Percentiles rank a stretch among this genome's conserved stretches.
Conservation (phyloP, 2,113 vertebrate genomes). For the Mesitornis unicolor region DNA sequence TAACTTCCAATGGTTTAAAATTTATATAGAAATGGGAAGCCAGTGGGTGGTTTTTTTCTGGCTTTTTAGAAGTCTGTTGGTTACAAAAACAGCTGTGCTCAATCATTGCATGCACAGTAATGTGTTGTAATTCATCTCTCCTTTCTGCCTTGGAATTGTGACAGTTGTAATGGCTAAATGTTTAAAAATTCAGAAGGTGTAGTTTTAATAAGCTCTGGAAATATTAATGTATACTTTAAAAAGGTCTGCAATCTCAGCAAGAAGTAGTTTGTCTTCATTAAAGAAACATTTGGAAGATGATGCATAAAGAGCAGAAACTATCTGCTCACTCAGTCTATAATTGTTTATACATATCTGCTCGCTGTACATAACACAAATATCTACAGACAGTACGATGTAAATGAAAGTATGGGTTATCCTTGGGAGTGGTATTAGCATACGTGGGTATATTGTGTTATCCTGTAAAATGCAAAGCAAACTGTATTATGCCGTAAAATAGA, state of each 20-base stretch:
- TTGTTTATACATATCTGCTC: not conserved
- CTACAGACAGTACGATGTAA: not conserved
- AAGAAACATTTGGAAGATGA: constrained; percentile 4
- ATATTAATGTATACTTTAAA: constrained; percentile 4
- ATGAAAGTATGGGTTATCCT: not conserved
- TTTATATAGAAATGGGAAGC: not conserved
- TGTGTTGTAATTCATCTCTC: not conserved
- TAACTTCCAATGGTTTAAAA: not conserved
- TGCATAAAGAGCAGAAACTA: not conserved
- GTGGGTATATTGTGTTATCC: not conserved
- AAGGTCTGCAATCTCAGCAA: constrained; percentile 3
- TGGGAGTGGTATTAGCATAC: not conserved
- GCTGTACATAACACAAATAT: not conserved
- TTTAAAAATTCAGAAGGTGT: constrained; percentile 15
- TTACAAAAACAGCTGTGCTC: not conserved
- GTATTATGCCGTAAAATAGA: not conserved
- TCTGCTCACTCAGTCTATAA: not conserved
- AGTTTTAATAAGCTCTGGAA: constrained; percentile 32
- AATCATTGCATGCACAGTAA: not conserved
- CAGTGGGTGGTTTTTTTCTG: not conserved
- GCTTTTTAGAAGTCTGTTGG: not conserved
- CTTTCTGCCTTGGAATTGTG: not conserved
- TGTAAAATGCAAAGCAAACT: not conserved
- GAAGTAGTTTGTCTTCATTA: constrained; percentile 31
- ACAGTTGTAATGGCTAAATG: not conserved